Percentiles rank a stretch among this genome's conserved stretches.
phyloP scores from a whole-genome alignment of 37 sponge, comb jelly and placozoan species.

The Agelas oroides region DNA sequence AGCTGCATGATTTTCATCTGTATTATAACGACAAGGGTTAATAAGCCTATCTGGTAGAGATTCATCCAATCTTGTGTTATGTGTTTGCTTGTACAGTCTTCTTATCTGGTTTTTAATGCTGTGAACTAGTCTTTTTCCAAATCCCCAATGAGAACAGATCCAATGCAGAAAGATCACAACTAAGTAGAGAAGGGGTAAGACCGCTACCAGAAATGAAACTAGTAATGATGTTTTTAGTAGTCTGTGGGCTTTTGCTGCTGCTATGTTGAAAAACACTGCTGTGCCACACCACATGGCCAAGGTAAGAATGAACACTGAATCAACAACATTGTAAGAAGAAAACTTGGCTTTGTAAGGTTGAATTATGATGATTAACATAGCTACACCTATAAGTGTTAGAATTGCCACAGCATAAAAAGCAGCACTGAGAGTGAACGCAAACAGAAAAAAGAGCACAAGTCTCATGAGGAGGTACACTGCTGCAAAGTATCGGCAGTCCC shows the following conservation, averaged over 20 bases:
- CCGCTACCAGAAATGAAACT: not conserved
- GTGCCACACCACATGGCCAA: not conserved
- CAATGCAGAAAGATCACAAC: not conserved
- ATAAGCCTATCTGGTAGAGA: not conserved
- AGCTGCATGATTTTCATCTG: no score
- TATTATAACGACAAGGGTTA: not conserved
- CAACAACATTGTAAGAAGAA: not conserved
- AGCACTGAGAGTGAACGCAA: no score
- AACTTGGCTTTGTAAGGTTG: not conserved
- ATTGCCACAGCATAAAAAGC: no score
- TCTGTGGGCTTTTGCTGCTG: not conserved
- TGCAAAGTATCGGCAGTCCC: no score
- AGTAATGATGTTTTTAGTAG: no score
- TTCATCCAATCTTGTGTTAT: not conserved
- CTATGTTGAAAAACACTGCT: not conserved
- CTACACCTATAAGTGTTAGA: no score
- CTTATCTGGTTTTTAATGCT: no score
- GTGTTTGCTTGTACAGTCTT: no score
- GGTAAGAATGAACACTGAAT: not conserved
- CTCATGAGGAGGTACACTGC: no score
- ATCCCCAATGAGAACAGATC: not conserved
- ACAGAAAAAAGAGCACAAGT: no score
- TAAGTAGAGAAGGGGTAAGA: conserved; percentile 11
- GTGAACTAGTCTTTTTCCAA: not conserved
- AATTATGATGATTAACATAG: not conserved